Conservation (phyloP, 2,797 vertebrate species). For the Cossypha dichroa region DNA sequence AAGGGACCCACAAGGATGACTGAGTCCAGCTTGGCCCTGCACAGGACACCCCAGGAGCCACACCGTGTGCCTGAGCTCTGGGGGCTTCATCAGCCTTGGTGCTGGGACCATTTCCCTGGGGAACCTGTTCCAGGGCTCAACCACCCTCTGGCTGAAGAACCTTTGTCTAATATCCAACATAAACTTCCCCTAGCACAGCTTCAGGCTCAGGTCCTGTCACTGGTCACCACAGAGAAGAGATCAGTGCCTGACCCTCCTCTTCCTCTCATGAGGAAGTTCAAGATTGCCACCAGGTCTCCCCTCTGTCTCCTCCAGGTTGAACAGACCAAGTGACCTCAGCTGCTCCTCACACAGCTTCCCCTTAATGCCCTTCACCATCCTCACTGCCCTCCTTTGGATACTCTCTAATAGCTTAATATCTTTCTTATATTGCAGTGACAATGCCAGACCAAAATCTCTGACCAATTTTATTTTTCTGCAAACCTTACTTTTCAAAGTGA, state of each 20-base stretch:
- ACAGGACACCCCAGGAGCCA: background rate
- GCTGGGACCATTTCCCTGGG: background rate
- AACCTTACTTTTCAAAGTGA: background rate
- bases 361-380: background rate
- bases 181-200: rapidly evolving
- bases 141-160: background rate
- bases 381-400: rapidly evolving
- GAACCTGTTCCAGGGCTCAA: background rate
- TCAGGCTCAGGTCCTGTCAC: rapidly evolving
- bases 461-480: background rate
- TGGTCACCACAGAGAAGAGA: background rate
- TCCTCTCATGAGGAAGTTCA: background rate
- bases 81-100: background rate
- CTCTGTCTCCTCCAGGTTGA: background rate
- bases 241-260: rapidly evolving
- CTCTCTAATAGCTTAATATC: background rate
- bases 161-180: rapidly evolving
- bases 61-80: background rate
- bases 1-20: background rate
- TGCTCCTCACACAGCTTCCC: rapidly evolving
- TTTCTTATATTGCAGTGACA: background rate
- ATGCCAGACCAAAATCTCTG: background rate
- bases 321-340: background rate
- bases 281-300: background rate
- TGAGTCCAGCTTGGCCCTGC: background rate